Evolutionary conservation across 92 coral and sea anemone genomes (phyloP).

Genomic region (Meandrina meandrites): DNA sequence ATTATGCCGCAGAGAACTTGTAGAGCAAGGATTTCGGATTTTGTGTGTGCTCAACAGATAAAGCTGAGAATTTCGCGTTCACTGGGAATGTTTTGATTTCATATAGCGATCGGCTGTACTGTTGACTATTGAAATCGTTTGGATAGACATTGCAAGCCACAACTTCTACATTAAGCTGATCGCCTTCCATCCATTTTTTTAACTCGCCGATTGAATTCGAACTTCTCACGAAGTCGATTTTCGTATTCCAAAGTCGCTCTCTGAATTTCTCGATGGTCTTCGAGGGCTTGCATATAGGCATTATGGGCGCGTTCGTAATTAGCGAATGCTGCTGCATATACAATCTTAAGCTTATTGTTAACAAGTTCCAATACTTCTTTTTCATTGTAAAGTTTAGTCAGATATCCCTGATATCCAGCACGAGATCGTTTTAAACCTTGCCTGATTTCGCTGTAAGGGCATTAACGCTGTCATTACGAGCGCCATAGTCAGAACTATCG

Average conservation of each 20-base stretch:
- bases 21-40: no score
- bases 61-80: no score
- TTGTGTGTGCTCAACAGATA: no score
- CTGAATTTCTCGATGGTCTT: no score
- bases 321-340: background rate
- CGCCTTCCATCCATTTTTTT: background rate
- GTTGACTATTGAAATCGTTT: no score
- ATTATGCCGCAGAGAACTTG: no score
- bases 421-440: background rate
- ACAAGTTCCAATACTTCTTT: background rate
- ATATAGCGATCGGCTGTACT: no score
- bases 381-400: background rate
- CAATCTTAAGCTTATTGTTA: background rate
- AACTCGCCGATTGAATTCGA: background rate
- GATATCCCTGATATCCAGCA: background rate
- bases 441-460: background rate
- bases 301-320: no score
- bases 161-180: background rate
- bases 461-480: no score
- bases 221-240: background rate
- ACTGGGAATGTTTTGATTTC: no score
- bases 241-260: background rate
- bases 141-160: no score
- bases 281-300: background rate
- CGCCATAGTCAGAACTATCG: no score